These are phyloP conservation scores for Lordiphosa stackelbergi DNA, from an alignment of 1,140 invertebrate genomes.

Conservation along the genomic window DNA sequence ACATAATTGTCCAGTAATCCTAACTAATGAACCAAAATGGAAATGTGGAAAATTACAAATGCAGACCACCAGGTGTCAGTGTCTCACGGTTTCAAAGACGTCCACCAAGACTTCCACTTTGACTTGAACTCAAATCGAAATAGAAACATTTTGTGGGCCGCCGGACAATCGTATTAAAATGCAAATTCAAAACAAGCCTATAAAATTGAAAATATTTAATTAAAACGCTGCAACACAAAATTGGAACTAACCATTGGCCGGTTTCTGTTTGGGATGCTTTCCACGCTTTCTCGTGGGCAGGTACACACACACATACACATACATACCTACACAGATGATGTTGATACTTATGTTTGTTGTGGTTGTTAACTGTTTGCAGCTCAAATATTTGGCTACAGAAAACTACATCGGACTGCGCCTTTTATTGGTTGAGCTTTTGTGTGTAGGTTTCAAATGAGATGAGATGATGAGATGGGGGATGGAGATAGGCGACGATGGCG, in stretches of 20 bases:
- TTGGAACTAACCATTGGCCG: conserved; percentile 29
- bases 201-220: conserved; percentile 76
- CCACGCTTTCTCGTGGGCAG: conserved; percentile 58
- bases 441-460: conserved; percentile 59
- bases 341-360: conserved; percentile 21
- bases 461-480: conserved; percentile 18
- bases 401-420: conserved; percentile 38
- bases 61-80: conserved; percentile 53
- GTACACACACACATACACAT: too few species aligned
- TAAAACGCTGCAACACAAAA: conserved; percentile 62
- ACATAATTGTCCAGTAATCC: conserved; percentile 72
- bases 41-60: conserved; percentile 39
- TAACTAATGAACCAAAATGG: conserved; percentile 68
- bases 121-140: conserved; percentile 40
- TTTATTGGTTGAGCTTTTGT: conserved; percentile 49
- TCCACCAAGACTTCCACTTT: conserved; percentile 15
- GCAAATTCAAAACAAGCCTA: conserved; percentile 67
- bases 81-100: conserved; percentile 35
- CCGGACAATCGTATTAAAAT: conserved; percentile 51
- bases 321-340: too few species aligned
- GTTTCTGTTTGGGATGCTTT: conserved; percentile 41
- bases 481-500: conserved; percentile 48
- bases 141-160: conserved; percentile 65
- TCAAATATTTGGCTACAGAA: conserved; percentile 58
- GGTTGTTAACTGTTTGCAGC: conserved; percentile 44